Evolutionary conservation across 2,888 invertebrate species (phyloP).

Genomic region (Gandaritis pyraliata): DNA sequence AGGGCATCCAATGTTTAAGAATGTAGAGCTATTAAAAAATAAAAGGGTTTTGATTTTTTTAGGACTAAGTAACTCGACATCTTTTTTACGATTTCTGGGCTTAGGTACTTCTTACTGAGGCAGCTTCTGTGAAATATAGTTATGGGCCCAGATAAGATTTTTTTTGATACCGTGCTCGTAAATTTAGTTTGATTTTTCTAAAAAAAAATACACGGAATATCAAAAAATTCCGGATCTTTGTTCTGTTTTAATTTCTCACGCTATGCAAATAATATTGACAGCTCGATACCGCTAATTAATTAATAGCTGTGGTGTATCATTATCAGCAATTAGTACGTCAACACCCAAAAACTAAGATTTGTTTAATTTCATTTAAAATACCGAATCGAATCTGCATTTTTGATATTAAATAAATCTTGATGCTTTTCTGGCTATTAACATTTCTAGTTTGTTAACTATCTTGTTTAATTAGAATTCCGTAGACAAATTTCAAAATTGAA

Average conservation of each 20-base stretch:
- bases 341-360: slow-evolving; percentile 26
- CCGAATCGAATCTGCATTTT: slow-evolving; percentile 36
- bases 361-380: slow-evolving; percentile 26
- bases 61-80: background rate
- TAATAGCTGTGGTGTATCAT: slow-evolving; percentile 21
- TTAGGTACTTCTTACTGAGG: background rate
- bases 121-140: background rate
- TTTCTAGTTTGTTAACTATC: slow-evolving; percentile 35
- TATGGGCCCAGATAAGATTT: background rate
- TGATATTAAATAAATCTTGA: slow-evolving; percentile 28
- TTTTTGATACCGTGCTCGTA: too few species aligned
- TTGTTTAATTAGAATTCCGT: slow-evolving; percentile 29
- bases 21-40: too few species aligned
- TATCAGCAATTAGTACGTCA: slow-evolving; percentile 36
- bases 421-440: slow-evolving; percentile 29
- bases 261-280: slow-evolving; percentile 19
- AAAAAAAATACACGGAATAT: too few species aligned
- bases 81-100: background rate
- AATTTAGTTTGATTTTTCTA: too few species aligned
- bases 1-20: background rate
- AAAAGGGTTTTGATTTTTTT: too few species aligned
- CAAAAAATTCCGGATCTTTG: background rate
- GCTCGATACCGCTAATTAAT: slow-evolving; percentile 19
- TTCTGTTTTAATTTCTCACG: background rate
- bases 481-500: background rate